phyloP scores from a whole-genome alignment of 2,113 vertebrate genomes.

The Xenopus borealis region DNA sequence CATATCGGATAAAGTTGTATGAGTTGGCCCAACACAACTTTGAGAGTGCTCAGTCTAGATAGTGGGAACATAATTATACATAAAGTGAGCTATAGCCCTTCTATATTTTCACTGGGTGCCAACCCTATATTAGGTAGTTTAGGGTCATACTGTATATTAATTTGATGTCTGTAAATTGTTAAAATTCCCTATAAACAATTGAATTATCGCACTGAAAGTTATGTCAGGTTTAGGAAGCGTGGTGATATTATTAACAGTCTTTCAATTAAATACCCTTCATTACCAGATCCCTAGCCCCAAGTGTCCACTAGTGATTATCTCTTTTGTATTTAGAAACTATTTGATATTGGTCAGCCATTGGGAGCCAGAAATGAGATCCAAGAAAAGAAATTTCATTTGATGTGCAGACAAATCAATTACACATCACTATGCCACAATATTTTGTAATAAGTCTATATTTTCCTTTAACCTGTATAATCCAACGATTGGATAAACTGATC shows the following conservation, averaged over 20 bases:
- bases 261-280: not conserved
- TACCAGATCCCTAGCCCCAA: not conserved
- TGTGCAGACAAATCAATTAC: too few relatives aligned
- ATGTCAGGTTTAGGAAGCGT: constrained; percentile 8
- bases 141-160: too few relatives aligned
- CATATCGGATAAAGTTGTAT: not conserved
- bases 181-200: not conserved
- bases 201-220: not conserved
- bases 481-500: not conserved
- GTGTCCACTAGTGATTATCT: not conserved
- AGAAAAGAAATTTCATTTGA: not conserved
- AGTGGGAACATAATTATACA: not conserved
- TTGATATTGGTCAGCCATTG: not conserved
- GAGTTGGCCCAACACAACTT: not conserved
- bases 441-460: not conserved
- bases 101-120: not conserved
- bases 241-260: constrained; percentile 38
- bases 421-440: not conserved
- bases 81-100: not conserved
- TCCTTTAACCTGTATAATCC: not conserved
- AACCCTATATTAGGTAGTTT: not conserved
- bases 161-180: not conserved
- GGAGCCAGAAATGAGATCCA: not conserved
- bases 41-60: not conserved
- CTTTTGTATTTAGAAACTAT: not conserved